Base-by-base conservation (phyloP, 2,888 invertebrate species). In the Bunonema sp. region DNA sequence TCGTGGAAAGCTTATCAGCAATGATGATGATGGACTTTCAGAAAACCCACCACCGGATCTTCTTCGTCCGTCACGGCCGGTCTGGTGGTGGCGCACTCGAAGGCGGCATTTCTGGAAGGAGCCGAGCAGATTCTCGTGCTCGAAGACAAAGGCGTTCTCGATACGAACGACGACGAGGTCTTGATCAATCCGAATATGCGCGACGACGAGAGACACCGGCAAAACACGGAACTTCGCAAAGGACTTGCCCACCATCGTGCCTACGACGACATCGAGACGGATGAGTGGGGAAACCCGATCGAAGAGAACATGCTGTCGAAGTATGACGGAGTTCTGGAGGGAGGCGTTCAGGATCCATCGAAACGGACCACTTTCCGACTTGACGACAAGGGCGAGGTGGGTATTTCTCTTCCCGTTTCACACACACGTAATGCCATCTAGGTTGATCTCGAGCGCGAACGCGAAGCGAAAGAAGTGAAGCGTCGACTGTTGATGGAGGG, bases 281-380 rank as follows among this genome's bases (percentile, higher is more conserved):
- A 78, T 59, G 74, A 75, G 49, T 73, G 71, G 55, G 77, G 77
- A 33, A 70, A 74, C 63, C 72, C 72, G 50, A 15, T 43, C 7
- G 5, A 40, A 39, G 10, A n/a, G 37, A 15, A 37, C 10, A 74
- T 97, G 36, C 76, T 97, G 20, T 76, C 80, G 55, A 88, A 97
- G 74, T 93, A 97, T 69, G 88, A 93, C 70, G 88, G 88, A 64
- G 88, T 88, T 71, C 81, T 88, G 42, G 79, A 81, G 39, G 82
- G 81, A 39, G 41, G 10, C n/a, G n/a, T n/a, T n/a, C n/a, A n/a
- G n/a, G 45, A 45, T 5, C 32, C 18, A n/a, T 21, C 30, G 19
- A 35, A 48, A 33, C 37, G 52, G 21, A 45, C 50, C 32, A 50
- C 43, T 10, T 63, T 61, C 48, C 45, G 59, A 32, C 44, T 64